Evolutionary conservation across 2,888 invertebrate genomes (phyloP).

Genomic region (Cataglyphis livida): DNA sequence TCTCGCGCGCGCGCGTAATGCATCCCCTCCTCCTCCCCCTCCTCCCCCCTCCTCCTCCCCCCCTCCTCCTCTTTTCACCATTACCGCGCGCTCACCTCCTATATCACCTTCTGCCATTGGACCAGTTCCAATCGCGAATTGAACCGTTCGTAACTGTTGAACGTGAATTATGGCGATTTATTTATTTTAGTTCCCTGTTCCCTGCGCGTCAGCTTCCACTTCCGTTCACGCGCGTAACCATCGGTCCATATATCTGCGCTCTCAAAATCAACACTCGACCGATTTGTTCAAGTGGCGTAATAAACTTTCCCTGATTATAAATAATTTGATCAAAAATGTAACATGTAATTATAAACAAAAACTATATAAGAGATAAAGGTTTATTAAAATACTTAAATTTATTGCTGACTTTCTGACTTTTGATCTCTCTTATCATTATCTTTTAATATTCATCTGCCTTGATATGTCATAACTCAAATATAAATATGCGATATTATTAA

Average conservation of each 20-base stretch:
- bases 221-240: slow-evolving; percentile 56
- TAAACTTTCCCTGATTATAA: slow-evolving; percentile 69
- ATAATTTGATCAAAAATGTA: slow-evolving; percentile 64
- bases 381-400: not conserved
- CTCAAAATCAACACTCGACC: slow-evolving; percentile 66
- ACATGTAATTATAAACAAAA: not conserved
- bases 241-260: slow-evolving; percentile 62
- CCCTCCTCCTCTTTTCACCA: not conserved
- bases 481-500: not conserved
- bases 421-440: not conserved
- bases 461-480: not conserved
- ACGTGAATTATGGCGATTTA: slow-evolving; percentile 83
- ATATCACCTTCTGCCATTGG: slow-evolving; percentile 75
- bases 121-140: slow-evolving; percentile 82
- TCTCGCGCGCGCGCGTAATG: slow-evolving; percentile 61
- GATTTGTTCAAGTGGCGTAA: slow-evolving; percentile 52
- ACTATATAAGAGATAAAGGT: not conserved
- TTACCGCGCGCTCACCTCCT: slow-evolving; percentile 36
- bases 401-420: not conserved
- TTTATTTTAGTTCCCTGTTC: slow-evolving; percentile 75
- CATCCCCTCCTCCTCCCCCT: slow-evolving; percentile 33
- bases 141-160: slow-evolving; percentile 82
- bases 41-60: not conserved
- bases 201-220: slow-evolving; percentile 38
- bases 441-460: not conserved